A percentile compares a stretch with the other conserved stretches of the same genome.
Evolutionary conservation across 2,888 invertebrate genomes (phyloP).

Genomic region (Cyrtodaria siliqua): DNA sequence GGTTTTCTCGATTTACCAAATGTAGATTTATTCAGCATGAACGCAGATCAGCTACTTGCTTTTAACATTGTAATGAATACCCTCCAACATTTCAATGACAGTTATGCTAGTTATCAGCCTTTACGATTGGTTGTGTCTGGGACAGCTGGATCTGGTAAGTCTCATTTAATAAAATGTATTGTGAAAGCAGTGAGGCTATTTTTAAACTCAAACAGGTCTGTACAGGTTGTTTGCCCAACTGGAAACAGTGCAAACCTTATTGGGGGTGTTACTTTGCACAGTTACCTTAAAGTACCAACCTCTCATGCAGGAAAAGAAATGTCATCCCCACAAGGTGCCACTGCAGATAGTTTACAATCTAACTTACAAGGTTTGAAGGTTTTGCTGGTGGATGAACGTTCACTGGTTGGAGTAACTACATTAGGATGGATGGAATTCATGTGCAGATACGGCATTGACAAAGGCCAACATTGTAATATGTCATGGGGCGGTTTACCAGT

Average conservation of each 20-base stretch:
- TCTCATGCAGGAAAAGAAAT: not conserved
- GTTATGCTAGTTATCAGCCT: constrained; percentile 12
- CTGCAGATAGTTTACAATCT: too few species aligned
- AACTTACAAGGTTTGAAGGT: constrained; percentile 46
- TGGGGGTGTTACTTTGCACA: constrained; percentile 59
- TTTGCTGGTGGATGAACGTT: constrained; percentile 50
- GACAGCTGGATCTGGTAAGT: constrained; percentile 49
- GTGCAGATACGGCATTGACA: constrained; percentile 15
- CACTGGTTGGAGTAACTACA: constrained; percentile 42
- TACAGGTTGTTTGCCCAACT: constrained; percentile 44
- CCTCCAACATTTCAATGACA: constrained; percentile 9
- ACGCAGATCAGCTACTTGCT: constrained; percentile 22
- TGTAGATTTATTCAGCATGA: constrained; percentile 8
- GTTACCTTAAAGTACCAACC: constrained; percentile 39
- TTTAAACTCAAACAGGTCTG: constrained; percentile 24
- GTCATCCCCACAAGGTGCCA: too few species aligned
- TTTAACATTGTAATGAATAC: constrained; percentile 37
- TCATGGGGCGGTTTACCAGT: constrained; percentile 24
- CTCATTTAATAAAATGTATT: constrained; percentile 43
- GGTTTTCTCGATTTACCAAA: constrained; percentile 15
- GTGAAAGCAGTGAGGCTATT: constrained; percentile 17
- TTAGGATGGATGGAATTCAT: constrained; percentile 54
- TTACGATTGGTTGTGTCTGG: constrained; percentile 38
- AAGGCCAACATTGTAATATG: not conserved
- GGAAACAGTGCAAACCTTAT: constrained; percentile 41